Evolutionary conservation across 2,797 vertebrate species (phyloP).

Genomic region (Rhinogobio ventralis): DNA sequence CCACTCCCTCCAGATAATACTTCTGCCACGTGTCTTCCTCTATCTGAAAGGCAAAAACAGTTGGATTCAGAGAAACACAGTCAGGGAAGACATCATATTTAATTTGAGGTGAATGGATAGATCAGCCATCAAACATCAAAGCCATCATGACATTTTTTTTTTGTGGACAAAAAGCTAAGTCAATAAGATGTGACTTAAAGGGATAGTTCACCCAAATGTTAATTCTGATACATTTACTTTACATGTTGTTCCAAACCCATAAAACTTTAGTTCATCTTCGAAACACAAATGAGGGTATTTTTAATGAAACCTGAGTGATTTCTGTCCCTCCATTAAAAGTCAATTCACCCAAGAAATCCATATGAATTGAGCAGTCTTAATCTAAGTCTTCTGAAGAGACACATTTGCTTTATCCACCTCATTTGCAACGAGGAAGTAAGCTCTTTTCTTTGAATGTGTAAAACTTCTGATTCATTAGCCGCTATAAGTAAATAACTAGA

Average conservation of each 20-base stretch:
- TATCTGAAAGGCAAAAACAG: conserved; percentile 82
- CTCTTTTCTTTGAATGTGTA: no score
- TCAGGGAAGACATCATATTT: not conserved
- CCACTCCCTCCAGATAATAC: conserved; percentile 98
- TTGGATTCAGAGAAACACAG: conserved; percentile 17
- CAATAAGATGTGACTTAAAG: not conserved
- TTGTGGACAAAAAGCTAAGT: not conserved
- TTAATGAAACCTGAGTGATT: not conserved
- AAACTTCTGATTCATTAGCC: not conserved
- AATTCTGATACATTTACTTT: not conserved
- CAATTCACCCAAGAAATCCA: not conserved
- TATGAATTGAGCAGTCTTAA: not conserved
- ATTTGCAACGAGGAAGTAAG: no score
- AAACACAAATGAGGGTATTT: not conserved
- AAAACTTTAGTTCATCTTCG: not conserved
- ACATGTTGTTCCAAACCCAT: not conserved
- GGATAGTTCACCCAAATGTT: not conserved
- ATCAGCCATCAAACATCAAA: not conserved
- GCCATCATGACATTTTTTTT: no score
- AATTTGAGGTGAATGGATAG: not conserved
- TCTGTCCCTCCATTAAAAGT: not conserved
- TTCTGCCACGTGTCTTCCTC: conserved; percentile 99
- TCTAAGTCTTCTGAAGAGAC: no score
- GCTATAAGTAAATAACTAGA: not conserved
- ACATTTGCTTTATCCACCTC: no score